Percentiles rank a stretch among this genome's conserved stretches.
These are phyloP conservation scores for Esox lucius DNA, from an alignment of 2,797 vertebrate genomes.

Conservation along the genomic window DNA sequence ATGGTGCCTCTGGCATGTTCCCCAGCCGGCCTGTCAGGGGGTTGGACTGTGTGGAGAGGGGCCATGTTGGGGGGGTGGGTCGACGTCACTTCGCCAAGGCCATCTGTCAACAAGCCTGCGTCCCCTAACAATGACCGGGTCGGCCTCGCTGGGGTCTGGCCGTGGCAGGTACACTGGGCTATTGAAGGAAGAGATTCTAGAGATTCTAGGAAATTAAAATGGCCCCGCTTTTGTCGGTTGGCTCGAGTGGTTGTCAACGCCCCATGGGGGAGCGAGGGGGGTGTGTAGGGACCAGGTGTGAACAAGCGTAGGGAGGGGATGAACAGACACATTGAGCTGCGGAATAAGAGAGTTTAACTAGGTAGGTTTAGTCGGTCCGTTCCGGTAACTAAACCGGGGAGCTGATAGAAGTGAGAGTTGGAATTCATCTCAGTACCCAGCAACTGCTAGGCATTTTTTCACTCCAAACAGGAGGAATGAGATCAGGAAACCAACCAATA, in stretches of 20 bases:
- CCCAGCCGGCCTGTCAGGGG: too few relatives aligned
- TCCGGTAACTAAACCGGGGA: background rate
- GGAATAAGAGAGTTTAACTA: background rate
- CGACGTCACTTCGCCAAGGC: conserved; percentile 45
- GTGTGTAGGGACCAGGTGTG: conserved; percentile 29
- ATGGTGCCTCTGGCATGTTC: conserved; percentile 21
- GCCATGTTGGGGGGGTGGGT: too few relatives aligned
- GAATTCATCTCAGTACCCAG: background rate
- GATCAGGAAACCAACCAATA: background rate
- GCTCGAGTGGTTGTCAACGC: conserved; percentile 45
- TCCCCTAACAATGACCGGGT: conserved; percentile 42
- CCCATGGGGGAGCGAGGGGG: conserved; percentile 39
- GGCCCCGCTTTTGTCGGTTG: conserved; percentile 36
- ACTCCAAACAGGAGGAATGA: background rate
- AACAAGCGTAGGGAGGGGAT: background rate
- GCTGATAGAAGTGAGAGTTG: too few relatives aligned
- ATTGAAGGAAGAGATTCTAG: conserved; percentile 10
- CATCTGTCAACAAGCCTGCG: conserved; percentile 49
- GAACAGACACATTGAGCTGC: background rate
- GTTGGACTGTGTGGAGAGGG: too few relatives aligned
- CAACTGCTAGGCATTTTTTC: background rate
- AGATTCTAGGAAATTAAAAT: conserved; percentile 30
- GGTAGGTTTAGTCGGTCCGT: background rate
- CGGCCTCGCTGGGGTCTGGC: conserved; percentile 36
- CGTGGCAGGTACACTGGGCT: conserved; percentile 19